Evolutionary conservation across 2,797 vertebrate genomes (phyloP).

Genomic region (Muscicapa comitata): DNA sequence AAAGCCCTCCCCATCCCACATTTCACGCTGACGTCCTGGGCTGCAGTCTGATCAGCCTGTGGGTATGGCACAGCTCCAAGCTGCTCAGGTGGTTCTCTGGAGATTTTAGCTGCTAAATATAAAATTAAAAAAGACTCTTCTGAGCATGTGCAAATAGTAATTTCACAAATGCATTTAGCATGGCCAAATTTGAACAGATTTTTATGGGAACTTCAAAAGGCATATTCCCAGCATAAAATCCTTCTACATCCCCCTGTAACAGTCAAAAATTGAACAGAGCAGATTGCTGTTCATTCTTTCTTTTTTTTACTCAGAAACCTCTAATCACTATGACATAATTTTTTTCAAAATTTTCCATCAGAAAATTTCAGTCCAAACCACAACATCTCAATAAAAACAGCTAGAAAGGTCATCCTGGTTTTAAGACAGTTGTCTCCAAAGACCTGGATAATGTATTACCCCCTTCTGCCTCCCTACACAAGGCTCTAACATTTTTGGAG

Average conservation of each 20-base stretch:
- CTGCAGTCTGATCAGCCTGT: not conserved
- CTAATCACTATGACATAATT: not conserved
- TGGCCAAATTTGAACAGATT: not conserved
- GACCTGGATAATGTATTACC: too few relatives aligned
- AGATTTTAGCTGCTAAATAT: constrained; percentile 14
- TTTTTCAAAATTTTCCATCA: not conserved
- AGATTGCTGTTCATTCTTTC: not conserved
- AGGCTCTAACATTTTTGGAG: not conserved
- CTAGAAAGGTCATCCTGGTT: not conserved
- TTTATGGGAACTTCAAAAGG: constrained; percentile 29
- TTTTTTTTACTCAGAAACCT: not conserved
- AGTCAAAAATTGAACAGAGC: not conserved
- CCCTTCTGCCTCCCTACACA: accelerated
- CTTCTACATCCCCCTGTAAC: not conserved
- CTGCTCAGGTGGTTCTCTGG: constrained; percentile 21
- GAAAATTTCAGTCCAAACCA: not conserved
- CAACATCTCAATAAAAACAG: not conserved
- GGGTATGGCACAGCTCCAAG: not conserved
- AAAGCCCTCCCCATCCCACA: not conserved
- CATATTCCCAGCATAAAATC: not conserved
- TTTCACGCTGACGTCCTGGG: not conserved
- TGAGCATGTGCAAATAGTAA: constrained; percentile 7
- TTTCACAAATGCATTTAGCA: constrained; percentile 8
- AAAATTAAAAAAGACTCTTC: not conserved
- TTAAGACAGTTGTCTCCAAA: not conserved